A percentile compares a stretch with the other conserved stretches of the same genome.
Evolutionary conservation across 2,888 invertebrate genomes (phyloP).

Genomic region (Rhagonycha fulva): DNA sequence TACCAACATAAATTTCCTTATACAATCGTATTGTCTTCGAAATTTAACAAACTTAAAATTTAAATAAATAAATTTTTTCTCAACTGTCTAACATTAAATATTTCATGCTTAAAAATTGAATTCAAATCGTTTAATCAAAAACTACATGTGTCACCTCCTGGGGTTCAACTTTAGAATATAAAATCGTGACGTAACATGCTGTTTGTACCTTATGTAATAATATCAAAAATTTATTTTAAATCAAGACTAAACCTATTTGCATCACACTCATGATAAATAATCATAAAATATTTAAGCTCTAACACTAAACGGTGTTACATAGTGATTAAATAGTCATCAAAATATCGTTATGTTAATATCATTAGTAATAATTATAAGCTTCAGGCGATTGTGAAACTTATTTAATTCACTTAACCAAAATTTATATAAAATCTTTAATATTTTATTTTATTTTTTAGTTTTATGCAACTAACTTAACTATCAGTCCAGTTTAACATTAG

Average conservation of each 20-base stretch:
- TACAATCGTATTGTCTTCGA: neutral
- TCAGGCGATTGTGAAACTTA: slow-evolving; percentile 6
- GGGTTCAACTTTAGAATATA: slow-evolving; percentile 41
- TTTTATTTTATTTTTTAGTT: neutral
- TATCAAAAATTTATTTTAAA: neutral
- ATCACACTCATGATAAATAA: slow-evolving; percentile 10
- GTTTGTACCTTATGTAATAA: slow-evolving; percentile 23
- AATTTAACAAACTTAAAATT: neutral
- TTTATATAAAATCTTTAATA: slow-evolving; percentile 9
- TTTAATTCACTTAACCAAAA: slow-evolving; percentile 11
- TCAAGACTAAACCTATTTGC: slow-evolving; percentile 8
- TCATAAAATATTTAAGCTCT: slow-evolving; percentile 9
- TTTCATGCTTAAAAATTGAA: slow-evolving; percentile 37
- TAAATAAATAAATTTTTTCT: neutral
- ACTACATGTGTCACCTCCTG: slow-evolving; percentile 53
- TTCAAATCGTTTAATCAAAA: slow-evolving; percentile 55
- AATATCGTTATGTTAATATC: slow-evolving; percentile 22
- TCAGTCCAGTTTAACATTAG: neutral
- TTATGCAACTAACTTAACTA: neutral
- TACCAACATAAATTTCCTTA: neutral
- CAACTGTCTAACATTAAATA: neutral
- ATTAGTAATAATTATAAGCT: slow-evolving; percentile 16
- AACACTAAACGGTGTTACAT: slow-evolving; percentile 13
- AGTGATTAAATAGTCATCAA: slow-evolving; percentile 24
- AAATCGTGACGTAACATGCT: slow-evolving; percentile 29